Conservation (phyloP, 53 echinoderm and acorn worm species). For the Glandiceps talaboti region DNA sequence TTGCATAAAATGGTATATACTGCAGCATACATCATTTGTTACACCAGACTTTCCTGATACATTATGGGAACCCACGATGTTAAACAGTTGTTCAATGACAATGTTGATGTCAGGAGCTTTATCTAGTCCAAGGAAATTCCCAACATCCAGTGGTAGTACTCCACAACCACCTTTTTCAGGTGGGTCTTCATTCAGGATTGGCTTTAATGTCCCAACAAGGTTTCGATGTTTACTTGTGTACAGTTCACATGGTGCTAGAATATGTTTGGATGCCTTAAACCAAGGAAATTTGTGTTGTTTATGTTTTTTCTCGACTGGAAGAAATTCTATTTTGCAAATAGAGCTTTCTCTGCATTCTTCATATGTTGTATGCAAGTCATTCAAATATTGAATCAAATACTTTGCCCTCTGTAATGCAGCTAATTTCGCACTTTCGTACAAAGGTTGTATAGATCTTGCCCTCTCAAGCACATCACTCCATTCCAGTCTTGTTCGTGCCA, state of each 20-base stretch:
- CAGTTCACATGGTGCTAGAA: constrained; percentile 11
- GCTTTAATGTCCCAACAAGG: constrained; percentile 18
- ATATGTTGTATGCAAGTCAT: background rate
- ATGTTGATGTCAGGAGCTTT: background rate
- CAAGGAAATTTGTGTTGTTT: constrained; percentile 7
- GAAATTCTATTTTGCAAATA: constrained; percentile 19
- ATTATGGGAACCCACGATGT: background rate
- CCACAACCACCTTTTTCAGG: constrained; percentile 8
- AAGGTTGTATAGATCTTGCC: constrained; percentile 10
- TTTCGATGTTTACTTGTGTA: background rate
- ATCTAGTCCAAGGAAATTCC: background rate
- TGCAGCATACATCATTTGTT: too few relatives aligned
- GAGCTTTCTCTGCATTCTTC: background rate
- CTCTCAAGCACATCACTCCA: constrained; percentile 35
- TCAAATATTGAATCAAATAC: constrained; percentile 11
- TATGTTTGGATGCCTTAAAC: background rate
- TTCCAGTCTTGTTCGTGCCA: constrained; percentile 11
- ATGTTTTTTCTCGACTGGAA: constrained; percentile 28
- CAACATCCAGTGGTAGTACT: background rate
- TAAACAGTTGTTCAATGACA: background rate
- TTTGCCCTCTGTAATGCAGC: background rate
- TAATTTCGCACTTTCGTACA: background rate
- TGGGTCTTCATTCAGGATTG: constrained; percentile 15
- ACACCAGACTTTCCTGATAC: too few relatives aligned
- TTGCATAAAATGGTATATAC: too few relatives aligned